Evolutionary conservation across 2,888 invertebrate genomes (phyloP), one percentile per base, ranked within the genome.

Genomic region (Tenthredo amoena): DNA sequence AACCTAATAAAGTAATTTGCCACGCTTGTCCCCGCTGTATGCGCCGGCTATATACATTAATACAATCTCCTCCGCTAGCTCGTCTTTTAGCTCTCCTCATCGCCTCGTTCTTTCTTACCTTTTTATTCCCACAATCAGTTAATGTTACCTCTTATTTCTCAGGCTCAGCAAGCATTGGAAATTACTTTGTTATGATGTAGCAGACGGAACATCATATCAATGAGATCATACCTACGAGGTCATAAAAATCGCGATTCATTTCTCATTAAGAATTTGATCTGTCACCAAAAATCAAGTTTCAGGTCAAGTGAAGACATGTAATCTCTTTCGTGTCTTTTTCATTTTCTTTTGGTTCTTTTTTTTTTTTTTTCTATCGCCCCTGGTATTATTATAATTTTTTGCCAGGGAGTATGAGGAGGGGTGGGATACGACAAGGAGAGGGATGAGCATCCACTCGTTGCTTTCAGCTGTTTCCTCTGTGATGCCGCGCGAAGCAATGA

Each of bases 1-100:
- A 91, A 92, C 91, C 93, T 93, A 93, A 93, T 93, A 93, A 93
- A 93, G 93, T 92, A 93, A 93, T 93, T 93, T 93, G 93, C 93
- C 93, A 93, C 92, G 93, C 91, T 92, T 93, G 93, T 93, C 93
- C 92, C 92, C 92, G 81, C 68, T 68, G 68, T 83, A 71, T 71
- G 34, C 92, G 92, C 92, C 92, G 92, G 92, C 91, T 91, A 92
- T 91, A 92, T 92, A 92, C 92, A 93, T 92, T 93, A 93, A 93
- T 92, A 92, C 93, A 92, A 87, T 87, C 86, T 87, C 86, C 87
- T 85, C 84, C 86, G 84, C 86, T 85, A 74, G 85, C 87, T 85
- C 85, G 47, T 85, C 86, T 79, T 55, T 83, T 85, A 58, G 76
- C 86, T 85, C 77, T 87, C 85, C 87, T 74, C 84, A 86, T 84